Conservation (phyloP, 2,113 vertebrate species). For the Mystacornis crossleyi region DNA sequence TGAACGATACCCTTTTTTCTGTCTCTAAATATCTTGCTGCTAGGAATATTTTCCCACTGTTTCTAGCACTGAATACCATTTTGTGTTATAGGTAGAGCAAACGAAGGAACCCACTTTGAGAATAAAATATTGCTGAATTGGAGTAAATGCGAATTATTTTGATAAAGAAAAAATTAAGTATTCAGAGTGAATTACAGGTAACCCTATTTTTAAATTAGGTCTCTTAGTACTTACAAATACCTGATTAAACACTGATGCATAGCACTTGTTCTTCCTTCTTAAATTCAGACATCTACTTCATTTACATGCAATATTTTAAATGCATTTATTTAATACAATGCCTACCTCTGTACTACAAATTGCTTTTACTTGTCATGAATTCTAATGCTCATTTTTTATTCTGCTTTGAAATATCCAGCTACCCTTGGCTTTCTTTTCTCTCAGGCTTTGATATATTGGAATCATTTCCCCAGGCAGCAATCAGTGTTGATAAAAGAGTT, state of each 20-base stretch:
- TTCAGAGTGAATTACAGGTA: neutral
- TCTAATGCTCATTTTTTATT: conserved; percentile 46
- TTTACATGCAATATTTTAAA: conserved; percentile 49
- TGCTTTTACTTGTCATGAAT: conserved; percentile 56
- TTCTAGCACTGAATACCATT: neutral
- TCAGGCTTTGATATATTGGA: conserved; percentile 58
- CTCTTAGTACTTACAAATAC: neutral
- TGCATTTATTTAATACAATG: conserved; percentile 7
- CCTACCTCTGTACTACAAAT: conserved; percentile 38
- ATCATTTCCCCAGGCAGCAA: conserved; percentile 55
- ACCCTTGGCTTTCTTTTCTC: conserved; percentile 37
- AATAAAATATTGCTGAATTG: neutral
- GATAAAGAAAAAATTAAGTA: neutral
- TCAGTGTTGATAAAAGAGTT: conserved; percentile 59
- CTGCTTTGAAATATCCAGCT: conserved; percentile 38
- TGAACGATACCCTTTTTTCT: neutral
- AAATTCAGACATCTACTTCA: conserved; percentile 17
- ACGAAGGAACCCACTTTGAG: neutral
- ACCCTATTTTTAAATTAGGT: neutral
- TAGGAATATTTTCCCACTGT: neutral
- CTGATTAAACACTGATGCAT: neutral
- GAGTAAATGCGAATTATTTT: neutral
- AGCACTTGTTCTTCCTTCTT: neutral
- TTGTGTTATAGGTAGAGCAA: neutral
- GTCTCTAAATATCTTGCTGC: neutral